phyloP scores from a whole-genome alignment of 2,888 invertebrate genomes.

The Euzophera pinguis region DNA sequence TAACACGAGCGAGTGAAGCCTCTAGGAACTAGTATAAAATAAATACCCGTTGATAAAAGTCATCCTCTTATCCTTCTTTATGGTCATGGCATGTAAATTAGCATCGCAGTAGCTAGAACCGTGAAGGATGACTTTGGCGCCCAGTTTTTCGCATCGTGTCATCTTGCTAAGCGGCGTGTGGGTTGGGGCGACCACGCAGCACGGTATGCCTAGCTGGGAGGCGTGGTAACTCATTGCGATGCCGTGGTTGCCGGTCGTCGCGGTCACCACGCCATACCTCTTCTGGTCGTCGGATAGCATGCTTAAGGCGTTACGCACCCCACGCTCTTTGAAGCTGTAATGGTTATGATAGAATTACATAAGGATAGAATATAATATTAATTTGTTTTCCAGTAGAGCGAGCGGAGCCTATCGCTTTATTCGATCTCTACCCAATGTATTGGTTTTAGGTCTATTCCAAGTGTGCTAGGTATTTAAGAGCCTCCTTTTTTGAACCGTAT shows the following conservation, averaged over 20 bases:
- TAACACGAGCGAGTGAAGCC: too few relatives aligned
- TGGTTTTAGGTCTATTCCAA: too few relatives aligned
- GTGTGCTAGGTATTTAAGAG: neutral
- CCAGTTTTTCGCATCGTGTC: slow-evolving; percentile 87
- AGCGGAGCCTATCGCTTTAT: too few relatives aligned
- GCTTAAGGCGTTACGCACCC: slow-evolving; percentile 90
- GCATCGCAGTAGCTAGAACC: slow-evolving; percentile 90
- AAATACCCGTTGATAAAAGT: slow-evolving; percentile 92
- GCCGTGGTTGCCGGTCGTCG: slow-evolving; percentile 96
- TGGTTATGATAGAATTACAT: too few relatives aligned
- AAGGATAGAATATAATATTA: too few relatives aligned
- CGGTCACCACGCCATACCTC: slow-evolving; percentile 89
- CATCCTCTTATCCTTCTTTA: slow-evolving; percentile 85
- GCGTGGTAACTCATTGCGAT: slow-evolving; percentile 88
- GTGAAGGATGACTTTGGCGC: slow-evolving; percentile 88
- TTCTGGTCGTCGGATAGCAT: slow-evolving; percentile 86
- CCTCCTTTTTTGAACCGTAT: neutral
- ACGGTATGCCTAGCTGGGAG: slow-evolving; percentile 82
- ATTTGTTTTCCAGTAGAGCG: too few relatives aligned
- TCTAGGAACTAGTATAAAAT: neutral
- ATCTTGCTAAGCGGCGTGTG: slow-evolving; percentile 95
- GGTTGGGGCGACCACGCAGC: slow-evolving; percentile 93
- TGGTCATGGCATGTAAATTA: slow-evolving; percentile 85
- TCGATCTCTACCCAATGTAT: too few relatives aligned
- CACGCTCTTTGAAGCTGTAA: slow-evolving; percentile 94